Conservation (phyloP, 2,113 vertebrate genomes). For the Leptobrachium ailaonicum region DNA sequence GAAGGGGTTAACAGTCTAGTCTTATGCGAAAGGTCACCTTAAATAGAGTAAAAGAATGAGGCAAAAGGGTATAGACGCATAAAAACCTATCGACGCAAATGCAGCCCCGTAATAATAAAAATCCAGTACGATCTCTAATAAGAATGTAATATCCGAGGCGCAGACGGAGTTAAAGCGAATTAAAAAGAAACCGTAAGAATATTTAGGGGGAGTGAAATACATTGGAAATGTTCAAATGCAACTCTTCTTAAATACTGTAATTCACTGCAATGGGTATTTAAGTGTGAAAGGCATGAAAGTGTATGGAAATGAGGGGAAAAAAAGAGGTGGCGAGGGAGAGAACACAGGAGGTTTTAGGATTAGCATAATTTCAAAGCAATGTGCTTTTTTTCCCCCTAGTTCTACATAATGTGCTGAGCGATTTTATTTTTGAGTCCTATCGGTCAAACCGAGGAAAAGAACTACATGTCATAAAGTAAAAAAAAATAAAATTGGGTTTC, state of each 20-base stretch:
- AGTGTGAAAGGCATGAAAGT: constrained; percentile 41
- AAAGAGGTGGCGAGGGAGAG: constrained; percentile 19
- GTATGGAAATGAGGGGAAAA: constrained; percentile 32
- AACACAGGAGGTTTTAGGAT: constrained; percentile 36
- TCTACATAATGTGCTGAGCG: constrained; percentile 22
- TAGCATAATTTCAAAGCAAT: constrained; percentile 47
- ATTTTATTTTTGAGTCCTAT: constrained; percentile 34
- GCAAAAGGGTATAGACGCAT: no score
- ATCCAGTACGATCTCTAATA: neutral
- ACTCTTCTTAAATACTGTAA: constrained; percentile 36
- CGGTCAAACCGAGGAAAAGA: constrained; percentile 15
- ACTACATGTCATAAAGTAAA: constrained; percentile 5
- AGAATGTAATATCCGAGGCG: neutral
- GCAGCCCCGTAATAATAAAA: no score
- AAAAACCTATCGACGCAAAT: no score
- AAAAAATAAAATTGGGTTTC: neutral
- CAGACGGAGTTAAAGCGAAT: neutral
- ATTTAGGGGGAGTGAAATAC: constrained; percentile 23
- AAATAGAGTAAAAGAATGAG: no score
- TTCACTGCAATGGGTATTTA: constrained; percentile 43
- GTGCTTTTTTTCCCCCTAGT: constrained; percentile 14
- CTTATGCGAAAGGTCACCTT: no score
- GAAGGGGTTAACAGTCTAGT: no score
- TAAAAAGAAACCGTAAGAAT: constrained; percentile 19
- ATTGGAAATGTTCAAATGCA: constrained; percentile 17